Evolutionary conservation across 2,113 vertebrate genomes (phyloP).

Genomic region (Pipa parva): DNA sequence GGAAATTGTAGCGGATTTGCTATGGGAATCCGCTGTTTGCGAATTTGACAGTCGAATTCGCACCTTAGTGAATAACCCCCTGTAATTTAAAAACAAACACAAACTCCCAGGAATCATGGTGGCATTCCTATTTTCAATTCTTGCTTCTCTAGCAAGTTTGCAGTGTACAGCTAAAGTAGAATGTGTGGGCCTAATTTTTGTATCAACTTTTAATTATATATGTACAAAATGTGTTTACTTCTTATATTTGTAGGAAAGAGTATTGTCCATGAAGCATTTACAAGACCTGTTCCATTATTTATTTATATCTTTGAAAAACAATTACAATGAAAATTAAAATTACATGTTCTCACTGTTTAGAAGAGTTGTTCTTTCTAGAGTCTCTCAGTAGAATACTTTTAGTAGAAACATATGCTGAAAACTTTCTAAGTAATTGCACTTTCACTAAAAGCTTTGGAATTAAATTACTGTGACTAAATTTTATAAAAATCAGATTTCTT

Average conservation of each 20-base stretch:
- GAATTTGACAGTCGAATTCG: too few species aligned
- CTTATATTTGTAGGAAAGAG: neutral
- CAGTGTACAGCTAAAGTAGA: too few species aligned
- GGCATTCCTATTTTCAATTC: too few species aligned
- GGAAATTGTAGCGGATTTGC: too few species aligned
- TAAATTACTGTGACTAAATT: conserved; percentile 63
- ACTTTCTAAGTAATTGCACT: conserved; percentile 65
- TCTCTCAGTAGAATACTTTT: conserved; percentile 55
- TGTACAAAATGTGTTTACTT: neutral
- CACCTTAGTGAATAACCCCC: too few species aligned
- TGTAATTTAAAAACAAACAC: too few species aligned
- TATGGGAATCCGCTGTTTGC: too few species aligned
- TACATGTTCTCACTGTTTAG: conserved; percentile 32
- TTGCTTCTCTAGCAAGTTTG: too few species aligned
- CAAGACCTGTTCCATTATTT: neutral
- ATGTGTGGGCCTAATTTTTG: too few species aligned
- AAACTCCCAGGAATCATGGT: too few species aligned
- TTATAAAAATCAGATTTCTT: conserved; percentile 64
- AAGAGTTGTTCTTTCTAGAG: conserved; percentile 43
- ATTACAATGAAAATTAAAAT: conserved; percentile 11
- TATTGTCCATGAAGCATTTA: neutral
- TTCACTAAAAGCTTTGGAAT: conserved; percentile 75
- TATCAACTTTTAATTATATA: neutral
- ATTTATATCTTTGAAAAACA: neutral
- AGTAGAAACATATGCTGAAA: conserved; percentile 62